Percentiles rank a stretch among this genome's conserved stretches.
Conservation (phyloP, 2,888 invertebrate genomes). For the Drosophila neoperkinsi region DNA sequence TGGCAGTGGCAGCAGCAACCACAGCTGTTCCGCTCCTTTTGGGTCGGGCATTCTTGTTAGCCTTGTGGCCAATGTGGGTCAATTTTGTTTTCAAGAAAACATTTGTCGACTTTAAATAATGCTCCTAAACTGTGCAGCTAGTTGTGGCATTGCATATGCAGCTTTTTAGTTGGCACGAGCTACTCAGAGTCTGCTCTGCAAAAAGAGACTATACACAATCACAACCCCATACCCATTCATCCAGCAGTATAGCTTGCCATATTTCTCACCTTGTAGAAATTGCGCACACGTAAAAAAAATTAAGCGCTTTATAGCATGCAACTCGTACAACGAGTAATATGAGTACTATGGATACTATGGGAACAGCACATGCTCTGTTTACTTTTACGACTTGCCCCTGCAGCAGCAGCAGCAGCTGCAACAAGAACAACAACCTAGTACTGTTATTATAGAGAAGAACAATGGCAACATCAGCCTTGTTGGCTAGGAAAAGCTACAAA, state of each 20-base stretch:
- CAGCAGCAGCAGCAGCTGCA: conserved; percentile 36
- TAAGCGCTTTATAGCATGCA: conserved; percentile 76
- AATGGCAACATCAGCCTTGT: conserved; percentile 13
- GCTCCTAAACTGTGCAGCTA: background rate
- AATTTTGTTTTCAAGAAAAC: conserved; percentile 21
- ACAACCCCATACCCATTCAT: background rate
- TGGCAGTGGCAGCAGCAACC: background rate
- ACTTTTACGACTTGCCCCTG: conserved; percentile 72
- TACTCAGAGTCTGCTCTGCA: background rate
- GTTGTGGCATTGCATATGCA: background rate
- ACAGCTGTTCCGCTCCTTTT: conserved; percentile 1
- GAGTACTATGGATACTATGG: conserved; percentile 28
- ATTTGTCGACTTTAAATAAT: conserved; percentile 28
- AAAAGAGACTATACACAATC: conserved; percentile 24
- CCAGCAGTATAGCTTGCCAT: conserved; percentile 36
- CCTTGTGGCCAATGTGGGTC: conserved; percentile 38
- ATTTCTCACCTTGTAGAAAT: conserved; percentile 71
- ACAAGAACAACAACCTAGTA: conserved; percentile 9
- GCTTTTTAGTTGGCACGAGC: conserved; percentile 9
- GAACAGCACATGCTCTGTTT: conserved; percentile 77
- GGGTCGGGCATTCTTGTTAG: conserved; percentile 9
- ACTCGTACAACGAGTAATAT: conserved; percentile 40
- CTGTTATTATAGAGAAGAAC: conserved; percentile 15
- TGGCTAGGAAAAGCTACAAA: conserved; percentile 22
- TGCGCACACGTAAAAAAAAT: conserved; percentile 65